These are phyloP conservation scores for Nicator chloris DNA, from an alignment of 2,113 vertebrate species.

Conservation along the genomic window DNA sequence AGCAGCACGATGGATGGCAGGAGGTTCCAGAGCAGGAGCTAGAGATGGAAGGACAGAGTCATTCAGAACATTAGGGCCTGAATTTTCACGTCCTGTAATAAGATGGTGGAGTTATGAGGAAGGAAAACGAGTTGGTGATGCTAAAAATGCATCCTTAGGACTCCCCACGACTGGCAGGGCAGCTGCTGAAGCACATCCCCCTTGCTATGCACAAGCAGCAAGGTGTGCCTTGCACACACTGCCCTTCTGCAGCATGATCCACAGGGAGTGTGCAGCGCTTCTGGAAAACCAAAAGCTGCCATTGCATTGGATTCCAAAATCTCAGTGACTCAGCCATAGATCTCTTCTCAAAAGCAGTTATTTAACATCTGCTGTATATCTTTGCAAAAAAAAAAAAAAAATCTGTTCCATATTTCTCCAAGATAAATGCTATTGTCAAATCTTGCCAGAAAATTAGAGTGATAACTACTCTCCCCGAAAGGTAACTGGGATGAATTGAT, in stretches of 20 bases:
- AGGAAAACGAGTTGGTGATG: neutral
- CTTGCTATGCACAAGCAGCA: neutral
- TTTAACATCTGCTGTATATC: neutral
- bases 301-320: neutral
- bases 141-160: neutral
- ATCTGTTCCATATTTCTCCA: neutral
- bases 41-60: neutral
- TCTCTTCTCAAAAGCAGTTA: neutral
- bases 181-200: neutral
- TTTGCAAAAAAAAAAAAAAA: neutral
- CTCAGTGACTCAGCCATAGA: neutral
- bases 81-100: neutral
- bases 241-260: neutral
- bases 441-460: neutral
- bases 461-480: neutral
- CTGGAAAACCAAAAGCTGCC: neutral
- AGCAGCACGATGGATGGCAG: neutral
- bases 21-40: neutral
- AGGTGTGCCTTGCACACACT: neutral
- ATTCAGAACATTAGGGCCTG: neutral
- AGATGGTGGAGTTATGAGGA: neutral
- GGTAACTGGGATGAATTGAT: neutral
- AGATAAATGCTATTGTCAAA: conserved; percentile 7
- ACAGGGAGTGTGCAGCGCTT: fast-evolving
- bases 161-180: neutral